Base-by-base conservation (phyloP, 2,888 invertebrate genomes). In the Aromia moschata region DNA sequence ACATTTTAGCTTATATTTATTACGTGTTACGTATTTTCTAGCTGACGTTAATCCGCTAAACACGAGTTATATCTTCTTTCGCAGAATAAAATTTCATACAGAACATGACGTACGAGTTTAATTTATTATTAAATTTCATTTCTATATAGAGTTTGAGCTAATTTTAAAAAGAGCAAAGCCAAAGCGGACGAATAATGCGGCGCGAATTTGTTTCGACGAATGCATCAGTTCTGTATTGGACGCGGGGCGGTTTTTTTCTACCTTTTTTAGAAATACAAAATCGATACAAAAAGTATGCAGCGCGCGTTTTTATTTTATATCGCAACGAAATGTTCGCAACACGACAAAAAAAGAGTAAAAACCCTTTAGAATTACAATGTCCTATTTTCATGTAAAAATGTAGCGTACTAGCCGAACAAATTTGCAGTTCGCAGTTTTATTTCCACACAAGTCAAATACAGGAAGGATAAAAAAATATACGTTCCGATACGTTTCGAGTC, bases 121-220 rank as follows among this genome's bases (percentile, higher is more conserved):
- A 74, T 74, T 70, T 71, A 74, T 72, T 73, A 73, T 73, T 72
- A 71, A 73, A 73, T 70, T 70, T 68, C 72, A 69, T 73, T 72
- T 71, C 70, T 71, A 69, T 70, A 69, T 64, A 68, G 63, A 68
- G 68, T 72, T 63, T 70, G 65, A 57, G 65, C 65, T 71, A 71
- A 72, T 71, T 71, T 68, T 52, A 70, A 70, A 71, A 72, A 71
- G 70, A 70, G 64, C 62, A 67, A 70, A 68, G 68, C 61, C 62
- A 55, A 58, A 65, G 57, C 58, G 59, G 41, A 55, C 54, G 31
- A 56, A 60, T 56, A 57, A 62, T 57, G 51, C 57, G 51, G 46
- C 63, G 58, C 58, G 46, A 67, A 70, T 67, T 68, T 64, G 66
- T 71, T 70, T 69, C 69, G 59, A 62, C 68, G 72, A 69, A 70